Conservation (phyloP, 2,113 vertebrate genomes). For the Mungos mungo region DNA sequence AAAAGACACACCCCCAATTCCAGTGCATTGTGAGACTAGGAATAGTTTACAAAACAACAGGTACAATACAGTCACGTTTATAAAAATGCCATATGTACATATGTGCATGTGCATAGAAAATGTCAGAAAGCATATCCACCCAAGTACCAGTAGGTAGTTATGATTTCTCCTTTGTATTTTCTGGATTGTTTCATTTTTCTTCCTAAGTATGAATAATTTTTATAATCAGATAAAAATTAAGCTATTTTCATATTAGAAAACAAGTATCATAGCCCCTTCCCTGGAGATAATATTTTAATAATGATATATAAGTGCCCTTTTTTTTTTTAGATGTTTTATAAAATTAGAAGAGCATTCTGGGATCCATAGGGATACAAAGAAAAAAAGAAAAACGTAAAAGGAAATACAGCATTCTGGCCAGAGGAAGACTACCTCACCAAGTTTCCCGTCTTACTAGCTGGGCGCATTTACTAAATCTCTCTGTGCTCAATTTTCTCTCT, state of each 20-base stretch:
- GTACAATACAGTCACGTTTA: background rate
- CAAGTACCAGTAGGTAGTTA: background rate
- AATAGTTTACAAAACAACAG: background rate
- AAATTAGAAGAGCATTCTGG: background rate
- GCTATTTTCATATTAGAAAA: constrained; percentile 40
- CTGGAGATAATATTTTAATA: constrained; percentile 31
- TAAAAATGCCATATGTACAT: background rate
- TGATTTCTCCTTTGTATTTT: constrained; percentile 33
- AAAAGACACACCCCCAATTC: background rate
- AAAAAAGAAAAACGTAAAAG: background rate
- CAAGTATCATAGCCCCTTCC: background rate
- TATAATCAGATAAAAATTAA: constrained; percentile 40
- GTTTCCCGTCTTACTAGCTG: background rate
- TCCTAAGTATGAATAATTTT: background rate
- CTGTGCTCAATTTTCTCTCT: background rate
- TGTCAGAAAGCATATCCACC: background rate
- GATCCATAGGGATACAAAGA: background rate
- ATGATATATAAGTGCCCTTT: background rate
- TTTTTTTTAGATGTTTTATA: background rate
- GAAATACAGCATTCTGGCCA: background rate
- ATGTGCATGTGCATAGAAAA: background rate
- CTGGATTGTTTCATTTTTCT: constrained; percentile 5
- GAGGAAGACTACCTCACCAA: background rate
- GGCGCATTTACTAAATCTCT: background rate
- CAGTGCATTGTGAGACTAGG: background rate